Base-by-base conservation (phyloP, 2,888 invertebrate species). In the Ditylenchus weischeri region DNA sequence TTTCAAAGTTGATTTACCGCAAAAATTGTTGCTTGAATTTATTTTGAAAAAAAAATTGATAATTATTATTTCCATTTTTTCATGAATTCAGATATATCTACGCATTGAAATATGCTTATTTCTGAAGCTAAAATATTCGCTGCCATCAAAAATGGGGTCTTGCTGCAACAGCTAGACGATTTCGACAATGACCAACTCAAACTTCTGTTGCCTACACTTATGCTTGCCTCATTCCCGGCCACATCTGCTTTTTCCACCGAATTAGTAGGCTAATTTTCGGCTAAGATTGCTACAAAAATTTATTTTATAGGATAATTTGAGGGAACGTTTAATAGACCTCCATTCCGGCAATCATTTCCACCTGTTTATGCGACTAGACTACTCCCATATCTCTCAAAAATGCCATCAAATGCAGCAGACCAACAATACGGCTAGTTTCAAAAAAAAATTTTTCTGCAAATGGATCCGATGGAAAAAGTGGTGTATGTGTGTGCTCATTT, bases 271-370 rank as follows among this genome's bases (percentile, higher is more conserved):
- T 10, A n/a, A 10, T 7, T 54, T 18, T 54, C 13, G 11, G 11
- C 2, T 8, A 23, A 54, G 7, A 29, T 54, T 11, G n/a, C 15
- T 54, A 54, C 7, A 21, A 54, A 23, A 5, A 15, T 1, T 54
- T 10, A n/a, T 54, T 50, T 50, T 54, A 23, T 7, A 54, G 54
- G 54, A 54, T 54, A 18, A 18, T 29, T 23, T 54, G 21, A 21
- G 54, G 7, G 21, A 11, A 18, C 29, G 21, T 21, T 54, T 54
- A 29, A 54, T 54, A 23, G 54, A 54, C n/a, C 54, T 54, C 2
- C 54, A 54, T 54, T 54, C 54, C 29, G 54, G 54, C 23, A 54
- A 54, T 18, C 54, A 29, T 23, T 54, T 54, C 29, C 54, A 29
- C 29, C 10, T 29, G 23, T 54, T 54, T n/a, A 54, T 54, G 54